These are phyloP conservation scores for Aromia moschata DNA, from an alignment of 2,888 invertebrate species.

Conservation along the genomic window DNA sequence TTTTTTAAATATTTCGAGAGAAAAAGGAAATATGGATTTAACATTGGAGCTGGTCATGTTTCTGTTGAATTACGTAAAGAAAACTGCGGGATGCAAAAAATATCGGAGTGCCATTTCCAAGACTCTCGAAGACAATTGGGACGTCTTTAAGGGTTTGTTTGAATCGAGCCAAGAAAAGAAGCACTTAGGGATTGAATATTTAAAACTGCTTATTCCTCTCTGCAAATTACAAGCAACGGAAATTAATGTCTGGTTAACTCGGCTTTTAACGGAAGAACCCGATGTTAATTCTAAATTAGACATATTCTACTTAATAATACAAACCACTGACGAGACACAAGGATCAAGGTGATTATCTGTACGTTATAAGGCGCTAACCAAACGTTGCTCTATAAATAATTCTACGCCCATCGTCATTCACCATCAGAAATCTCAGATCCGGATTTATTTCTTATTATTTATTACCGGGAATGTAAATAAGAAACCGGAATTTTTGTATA, in stretches of 20 bases:
- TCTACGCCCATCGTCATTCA: too few species aligned
- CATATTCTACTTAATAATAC: constrained; percentile 44
- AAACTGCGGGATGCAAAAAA: constrained; percentile 31
- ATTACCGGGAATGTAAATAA: too few species aligned
- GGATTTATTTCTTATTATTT: too few species aligned
- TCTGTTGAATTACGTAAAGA: constrained; percentile 36
- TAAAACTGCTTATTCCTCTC: constrained; percentile 39
- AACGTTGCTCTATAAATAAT: too few species aligned
- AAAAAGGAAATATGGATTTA: constrained; percentile 21
- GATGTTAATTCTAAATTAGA: constrained; percentile 39
- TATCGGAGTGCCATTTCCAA: constrained; percentile 31
- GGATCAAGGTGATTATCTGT: constrained; percentile 45
- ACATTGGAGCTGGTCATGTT: constrained; percentile 33
- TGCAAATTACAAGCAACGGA: constrained; percentile 28
- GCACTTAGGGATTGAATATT: constrained; percentile 45
- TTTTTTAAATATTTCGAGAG: constrained; percentile 39
- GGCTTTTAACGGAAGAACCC: constrained; percentile 21
- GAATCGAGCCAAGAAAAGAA: constrained; percentile 31
- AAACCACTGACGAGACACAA: constrained; percentile 34
- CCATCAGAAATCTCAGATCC: too few species aligned
- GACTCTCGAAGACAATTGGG: constrained; percentile 45
- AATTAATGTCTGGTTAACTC: constrained; percentile 29
- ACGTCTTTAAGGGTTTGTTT: constrained; percentile 45
- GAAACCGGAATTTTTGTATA: too few species aligned
- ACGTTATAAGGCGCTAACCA: neutral